phyloP scores from a whole-genome alignment of 1,140 invertebrate genomes.

The Epicauta chinensis region DNA sequence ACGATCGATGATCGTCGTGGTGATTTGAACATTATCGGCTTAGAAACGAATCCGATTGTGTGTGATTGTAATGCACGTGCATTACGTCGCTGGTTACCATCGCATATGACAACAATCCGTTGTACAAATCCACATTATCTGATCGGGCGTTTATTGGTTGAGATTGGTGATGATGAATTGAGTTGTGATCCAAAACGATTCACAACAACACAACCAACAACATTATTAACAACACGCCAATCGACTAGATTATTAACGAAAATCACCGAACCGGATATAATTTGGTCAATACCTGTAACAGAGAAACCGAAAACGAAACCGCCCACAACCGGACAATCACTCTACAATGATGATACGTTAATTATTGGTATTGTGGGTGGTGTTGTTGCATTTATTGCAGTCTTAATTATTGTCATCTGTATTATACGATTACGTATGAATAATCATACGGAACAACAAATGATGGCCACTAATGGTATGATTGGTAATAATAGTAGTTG shows the following conservation, averaged over 20 bases:
- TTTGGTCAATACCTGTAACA: conserved; percentile 71
- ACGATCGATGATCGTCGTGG: conserved; percentile 73
- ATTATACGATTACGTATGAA: conserved; percentile 68
- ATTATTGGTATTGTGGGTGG: conserved; percentile 89
- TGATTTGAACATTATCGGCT: conserved; percentile 62
- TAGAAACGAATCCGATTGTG: conserved; percentile 69
- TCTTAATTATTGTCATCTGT: conserved; percentile 82
- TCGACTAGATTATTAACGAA: conserved; percentile 48
- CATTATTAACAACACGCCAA: conserved; percentile 40
- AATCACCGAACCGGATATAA: conserved; percentile 73
- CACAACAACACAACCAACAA: conserved; percentile 47
- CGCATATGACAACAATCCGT: conserved; percentile 51
- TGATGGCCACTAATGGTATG: conserved; percentile 35
- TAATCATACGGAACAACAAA: conserved; percentile 52
- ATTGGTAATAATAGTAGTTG: conserved; percentile 46
- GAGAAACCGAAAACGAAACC: conserved; percentile 48
- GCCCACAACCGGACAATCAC: conserved; percentile 50
- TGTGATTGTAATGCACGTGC: conserved; percentile 80
- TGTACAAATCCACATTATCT: conserved; percentile 65
- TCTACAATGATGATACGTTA: conserved; percentile 80
- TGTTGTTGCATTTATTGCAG: conserved; percentile 82
- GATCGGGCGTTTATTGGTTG: conserved; percentile 56
- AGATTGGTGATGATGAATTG: conserved; percentile 72
- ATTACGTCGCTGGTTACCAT: conserved; percentile 68
- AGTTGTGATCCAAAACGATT: conserved; percentile 62